These are phyloP conservation scores for Bovichtus diacanthus DNA, from an alignment of 2,797 vertebrate genomes.

Conservation along the genomic window DNA sequence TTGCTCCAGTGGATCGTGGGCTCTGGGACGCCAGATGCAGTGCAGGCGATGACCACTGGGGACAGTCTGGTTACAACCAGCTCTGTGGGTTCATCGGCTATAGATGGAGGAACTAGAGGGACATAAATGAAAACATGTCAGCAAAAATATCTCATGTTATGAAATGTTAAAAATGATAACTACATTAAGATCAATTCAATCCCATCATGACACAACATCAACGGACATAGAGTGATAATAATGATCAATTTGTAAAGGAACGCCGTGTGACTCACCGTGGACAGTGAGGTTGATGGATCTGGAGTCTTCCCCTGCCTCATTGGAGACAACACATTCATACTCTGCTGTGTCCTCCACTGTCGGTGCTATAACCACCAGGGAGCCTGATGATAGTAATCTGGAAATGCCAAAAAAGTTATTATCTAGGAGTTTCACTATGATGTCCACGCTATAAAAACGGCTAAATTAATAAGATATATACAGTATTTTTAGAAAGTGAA, in stretches of 20 bases:
- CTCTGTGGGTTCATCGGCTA: conserved; percentile 94
- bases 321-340: conserved; percentile 91
- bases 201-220: not conserved
- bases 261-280: conserved; percentile 86
- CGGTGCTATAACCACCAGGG: conserved; percentile 93
- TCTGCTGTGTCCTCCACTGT: conserved; percentile 93
- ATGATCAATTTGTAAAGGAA: not conserved
- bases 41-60: conserved; percentile 91
- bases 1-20: conserved; percentile 94
- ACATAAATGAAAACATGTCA: not conserved
- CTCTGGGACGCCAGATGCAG: conserved; percentile 90
- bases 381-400: conserved; percentile 95
- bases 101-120: conserved; percentile 92
- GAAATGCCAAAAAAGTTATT: conserved; percentile 12
- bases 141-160: not conserved
- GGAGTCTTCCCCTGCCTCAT: conserved; percentile 91
- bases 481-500: not conserved
- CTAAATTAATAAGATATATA: not conserved
- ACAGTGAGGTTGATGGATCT: conserved; percentile 89
- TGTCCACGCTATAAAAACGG: not conserved
- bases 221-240: not conserved
- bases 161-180: not conserved
- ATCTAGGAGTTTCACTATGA: not conserved
- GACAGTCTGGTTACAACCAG: conserved; percentile 89
- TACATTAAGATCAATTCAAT: not conserved